Percentiles rank a stretch among this genome's conserved stretches.
Evolutionary conservation across 2,797 vertebrate genomes (phyloP).

Genomic region (Podarcis lilfordi): DNA sequence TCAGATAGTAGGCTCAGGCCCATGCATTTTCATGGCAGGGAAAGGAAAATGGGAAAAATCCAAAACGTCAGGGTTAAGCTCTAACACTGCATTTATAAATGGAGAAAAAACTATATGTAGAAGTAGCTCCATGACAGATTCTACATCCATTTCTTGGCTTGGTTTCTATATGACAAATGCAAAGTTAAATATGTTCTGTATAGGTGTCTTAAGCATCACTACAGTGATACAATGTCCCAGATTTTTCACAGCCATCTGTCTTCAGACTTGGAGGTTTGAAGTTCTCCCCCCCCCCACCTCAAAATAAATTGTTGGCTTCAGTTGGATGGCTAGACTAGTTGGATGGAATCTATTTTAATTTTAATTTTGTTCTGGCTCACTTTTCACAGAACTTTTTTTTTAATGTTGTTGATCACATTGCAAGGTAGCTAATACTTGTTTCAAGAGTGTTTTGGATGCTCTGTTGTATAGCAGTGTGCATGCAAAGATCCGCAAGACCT

Average conservation of each 20-base stretch:
- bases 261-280: constrained; percentile 68
- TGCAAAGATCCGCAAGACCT: constrained; percentile 28
- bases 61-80: background rate
- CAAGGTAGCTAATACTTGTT: constrained; percentile 42
- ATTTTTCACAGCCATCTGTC: constrained; percentile 76
- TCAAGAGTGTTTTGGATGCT: constrained; percentile 36
- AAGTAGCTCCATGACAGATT: constrained; percentile 44
- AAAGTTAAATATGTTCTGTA: constrained; percentile 66
- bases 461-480: constrained; percentile 54
- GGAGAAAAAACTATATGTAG: constrained; percentile 25
- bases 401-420: constrained; percentile 49
- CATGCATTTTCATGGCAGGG: background rate
- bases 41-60: background rate
- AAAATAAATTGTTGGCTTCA: constrained; percentile 64
- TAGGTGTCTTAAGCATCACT: constrained; percentile 72
- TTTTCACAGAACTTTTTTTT: constrained; percentile 19
- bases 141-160: constrained; percentile 65
- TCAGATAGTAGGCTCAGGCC: background rate
- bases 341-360: constrained; percentile 65
- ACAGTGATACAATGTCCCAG: constrained; percentile 69
- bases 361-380: constrained; percentile 60
- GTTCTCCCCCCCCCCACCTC: constrained; percentile 61
- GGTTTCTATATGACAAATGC: constrained; percentile 68
- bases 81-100: constrained; percentile 38
- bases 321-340: constrained; percentile 58